phyloP scores from a whole-genome alignment of 1,140 invertebrate genomes.

The Scaptomyza graminum region DNA sequence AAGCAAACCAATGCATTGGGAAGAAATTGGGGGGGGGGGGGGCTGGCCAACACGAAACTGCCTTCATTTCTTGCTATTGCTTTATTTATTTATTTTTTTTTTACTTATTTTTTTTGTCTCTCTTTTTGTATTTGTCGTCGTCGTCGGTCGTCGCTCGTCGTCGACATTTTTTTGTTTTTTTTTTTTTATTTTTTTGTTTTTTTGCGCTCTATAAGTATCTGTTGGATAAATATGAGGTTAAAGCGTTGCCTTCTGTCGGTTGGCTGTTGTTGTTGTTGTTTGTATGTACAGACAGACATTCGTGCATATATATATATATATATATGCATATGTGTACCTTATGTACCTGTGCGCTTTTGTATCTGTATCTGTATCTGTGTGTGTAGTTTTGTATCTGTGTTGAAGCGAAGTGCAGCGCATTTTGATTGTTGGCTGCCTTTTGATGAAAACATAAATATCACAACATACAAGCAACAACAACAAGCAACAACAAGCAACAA shows the following conservation, averaged over 20 bases:
- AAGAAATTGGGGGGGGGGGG: not conserved
- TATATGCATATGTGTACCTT: slow-evolving; percentile 25
- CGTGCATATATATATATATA: slow-evolving; percentile 10
- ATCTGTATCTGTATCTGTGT: slow-evolving; percentile 41
- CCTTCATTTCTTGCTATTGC: slow-evolving; percentile 47
- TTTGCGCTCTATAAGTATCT: slow-evolving; percentile 79
- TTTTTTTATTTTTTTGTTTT: slow-evolving; percentile 48
- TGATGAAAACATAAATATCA: slow-evolving; percentile 81
- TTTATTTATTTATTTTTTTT: slow-evolving; percentile 5
- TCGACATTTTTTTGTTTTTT: slow-evolving; percentile 28
- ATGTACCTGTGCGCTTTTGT: slow-evolving; percentile 48
- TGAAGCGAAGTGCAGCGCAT: slow-evolving; percentile 70
- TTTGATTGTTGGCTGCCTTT: slow-evolving; percentile 81
- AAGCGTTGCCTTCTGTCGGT: slow-evolving; percentile 75
- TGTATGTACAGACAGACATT: slow-evolving; percentile 9
- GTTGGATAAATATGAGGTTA: slow-evolving; percentile 84
- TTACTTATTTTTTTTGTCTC: slow-evolving; percentile 21
- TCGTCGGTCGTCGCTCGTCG: slow-evolving; percentile 34
- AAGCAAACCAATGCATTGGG: no score
- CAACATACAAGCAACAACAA: slow-evolving; percentile 18
- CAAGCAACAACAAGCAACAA: not conserved
- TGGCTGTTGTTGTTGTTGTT: slow-evolving; percentile 50
- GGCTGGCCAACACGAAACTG: slow-evolving; percentile 31
- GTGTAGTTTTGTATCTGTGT: slow-evolving; percentile 49
- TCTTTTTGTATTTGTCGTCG: slow-evolving; percentile 63